phyloP scores from a whole-genome alignment of 2,797 vertebrate species.

The Parotocinclus haroldoi region DNA sequence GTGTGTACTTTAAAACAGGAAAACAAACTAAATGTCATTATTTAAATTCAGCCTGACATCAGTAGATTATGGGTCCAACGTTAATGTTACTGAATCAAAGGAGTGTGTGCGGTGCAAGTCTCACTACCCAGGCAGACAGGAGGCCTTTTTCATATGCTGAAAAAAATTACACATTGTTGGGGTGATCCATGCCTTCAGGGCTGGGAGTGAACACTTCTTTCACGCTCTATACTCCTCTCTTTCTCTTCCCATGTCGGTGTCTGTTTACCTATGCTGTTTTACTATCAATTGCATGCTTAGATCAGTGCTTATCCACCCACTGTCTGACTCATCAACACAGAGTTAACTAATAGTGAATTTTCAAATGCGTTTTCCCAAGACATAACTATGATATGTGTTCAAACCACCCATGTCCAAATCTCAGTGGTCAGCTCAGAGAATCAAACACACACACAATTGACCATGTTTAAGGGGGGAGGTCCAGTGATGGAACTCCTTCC shows the following conservation, averaged over 20 bases:
- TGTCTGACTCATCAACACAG: conserved; percentile 38
- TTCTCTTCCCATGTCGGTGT: conserved; percentile 10
- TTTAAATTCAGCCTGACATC: conserved; percentile 51
- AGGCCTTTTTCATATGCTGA: conserved; percentile 65
- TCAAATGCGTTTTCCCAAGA: too few relatives aligned
- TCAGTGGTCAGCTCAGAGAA: too few relatives aligned
- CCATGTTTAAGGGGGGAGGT: too few relatives aligned
- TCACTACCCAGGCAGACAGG: conserved; percentile 63
- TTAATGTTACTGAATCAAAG: conserved; percentile 51
- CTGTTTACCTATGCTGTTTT: conserved; percentile 44
- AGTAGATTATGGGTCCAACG: conserved; percentile 52
- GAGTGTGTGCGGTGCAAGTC: conserved; percentile 48
- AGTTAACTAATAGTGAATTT: conserved; percentile 26
- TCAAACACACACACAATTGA: too few relatives aligned
- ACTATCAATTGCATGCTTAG: conserved; percentile 43
- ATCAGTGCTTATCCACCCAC: conserved; percentile 41
- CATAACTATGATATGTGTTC: too few relatives aligned
- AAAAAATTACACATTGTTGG: conserved; percentile 59
- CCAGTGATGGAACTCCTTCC: too few relatives aligned
- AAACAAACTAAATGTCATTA: conserved; percentile 41
- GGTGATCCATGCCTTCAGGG: conserved; percentile 63
- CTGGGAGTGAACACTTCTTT: conserved; percentile 50
- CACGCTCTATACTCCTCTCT: background rate
- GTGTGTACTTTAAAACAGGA: conserved; percentile 11
- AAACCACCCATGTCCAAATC: too few relatives aligned